Evolutionary conservation across 2,797 vertebrate species (phyloP).

Genomic region (Pristis pectinata): DNA sequence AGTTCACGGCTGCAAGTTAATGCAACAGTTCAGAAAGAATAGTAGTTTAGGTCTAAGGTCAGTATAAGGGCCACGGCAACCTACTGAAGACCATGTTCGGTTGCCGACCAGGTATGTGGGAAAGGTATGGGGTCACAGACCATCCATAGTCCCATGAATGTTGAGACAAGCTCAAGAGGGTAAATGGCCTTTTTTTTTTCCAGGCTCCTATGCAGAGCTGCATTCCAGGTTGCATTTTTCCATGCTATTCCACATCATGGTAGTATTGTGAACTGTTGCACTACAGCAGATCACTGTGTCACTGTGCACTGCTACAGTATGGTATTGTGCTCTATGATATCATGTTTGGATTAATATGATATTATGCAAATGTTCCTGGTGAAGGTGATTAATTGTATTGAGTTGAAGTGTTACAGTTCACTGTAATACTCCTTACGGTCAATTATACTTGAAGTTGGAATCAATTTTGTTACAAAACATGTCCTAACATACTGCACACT

Average conservation of each 20-base stretch:
- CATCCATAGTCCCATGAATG: too few relatives aligned
- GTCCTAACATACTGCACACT: not conserved
- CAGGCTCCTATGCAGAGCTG: too few relatives aligned
- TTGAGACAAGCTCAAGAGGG: too few relatives aligned
- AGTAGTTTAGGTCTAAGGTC: not conserved
- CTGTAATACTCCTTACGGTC: not conserved
- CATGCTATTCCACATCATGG: not conserved
- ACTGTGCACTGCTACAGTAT: not conserved
- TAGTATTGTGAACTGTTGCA: not conserved
- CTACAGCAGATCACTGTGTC: not conserved
- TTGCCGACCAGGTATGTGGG: too few relatives aligned
- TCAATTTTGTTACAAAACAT: not conserved
- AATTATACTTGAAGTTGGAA: slow-evolving; percentile 5
- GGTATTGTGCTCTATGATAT: not conserved
- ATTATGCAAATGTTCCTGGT: not conserved
- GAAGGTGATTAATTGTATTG: not conserved
- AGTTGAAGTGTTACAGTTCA: not conserved
- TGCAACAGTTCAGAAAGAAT: not conserved
- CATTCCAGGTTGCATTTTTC: too few relatives aligned
- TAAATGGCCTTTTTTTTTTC: too few relatives aligned
- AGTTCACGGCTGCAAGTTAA: not conserved
- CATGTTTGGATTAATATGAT: not conserved
- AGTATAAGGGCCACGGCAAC: not conserved
- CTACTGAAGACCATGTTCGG: not conserved
- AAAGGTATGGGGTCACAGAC: too few relatives aligned